phyloP scores from a whole-genome alignment of 2,888 invertebrate genomes.

The Pseudoips prasinana region DNA sequence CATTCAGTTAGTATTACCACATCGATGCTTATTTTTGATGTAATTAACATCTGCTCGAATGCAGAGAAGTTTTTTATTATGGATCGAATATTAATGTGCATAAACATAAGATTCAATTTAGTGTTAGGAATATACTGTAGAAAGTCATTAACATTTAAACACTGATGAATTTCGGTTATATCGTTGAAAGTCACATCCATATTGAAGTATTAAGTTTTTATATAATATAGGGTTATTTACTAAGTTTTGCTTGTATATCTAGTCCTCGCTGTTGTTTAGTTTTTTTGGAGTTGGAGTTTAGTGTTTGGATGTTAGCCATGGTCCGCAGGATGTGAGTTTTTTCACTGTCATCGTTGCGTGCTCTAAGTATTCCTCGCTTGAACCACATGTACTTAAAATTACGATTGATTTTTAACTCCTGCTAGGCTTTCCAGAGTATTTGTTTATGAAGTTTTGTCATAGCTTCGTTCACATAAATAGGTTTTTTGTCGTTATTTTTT shows the following conservation, averaged over 20 bases:
- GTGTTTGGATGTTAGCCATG: neutral
- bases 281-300: too few relatives aligned
- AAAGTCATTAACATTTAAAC: neutral
- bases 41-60: neutral
- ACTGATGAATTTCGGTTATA: too few relatives aligned
- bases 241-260: neutral
- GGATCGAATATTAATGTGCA: too few relatives aligned
- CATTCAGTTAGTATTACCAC: too few relatives aligned
- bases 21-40: too few relatives aligned
- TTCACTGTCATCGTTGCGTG: neutral
- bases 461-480: neutral
- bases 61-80: neutral
- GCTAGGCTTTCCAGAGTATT: neutral
- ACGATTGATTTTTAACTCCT: neutral
- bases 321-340: neutral
- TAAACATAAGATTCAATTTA: neutral
- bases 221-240: neutral
- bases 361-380: neutral
- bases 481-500: too few relatives aligned
- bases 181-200: too few relatives aligned
- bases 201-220: too few relatives aligned
- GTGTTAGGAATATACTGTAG: neutral
- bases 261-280: neutral
- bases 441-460: neutral
- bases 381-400: slow-evolving; percentile 1